Conservation (phyloP, 2,113 vertebrate genomes). For the Ochotona princeps region DNA sequence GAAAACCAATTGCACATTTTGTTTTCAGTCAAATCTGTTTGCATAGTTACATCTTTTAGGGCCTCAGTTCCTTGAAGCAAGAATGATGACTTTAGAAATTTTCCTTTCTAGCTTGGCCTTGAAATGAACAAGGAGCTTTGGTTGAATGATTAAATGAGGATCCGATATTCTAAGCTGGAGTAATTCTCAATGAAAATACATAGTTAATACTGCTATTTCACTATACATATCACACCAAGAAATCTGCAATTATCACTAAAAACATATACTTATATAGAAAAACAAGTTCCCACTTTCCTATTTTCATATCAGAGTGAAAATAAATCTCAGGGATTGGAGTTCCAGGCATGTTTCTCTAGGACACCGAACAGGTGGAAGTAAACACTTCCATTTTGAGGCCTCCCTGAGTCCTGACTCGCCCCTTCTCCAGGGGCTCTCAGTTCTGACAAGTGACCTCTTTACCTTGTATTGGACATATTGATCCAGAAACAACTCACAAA, state of each 20-base stretch:
- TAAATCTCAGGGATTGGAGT: not conserved
- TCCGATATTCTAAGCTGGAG: not conserved
- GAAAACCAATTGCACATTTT: not conserved
- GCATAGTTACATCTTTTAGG: not conserved
- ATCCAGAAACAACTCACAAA: constrained; percentile 84
- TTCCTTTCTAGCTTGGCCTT: not conserved
- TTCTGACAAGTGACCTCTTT: constrained; percentile 83
- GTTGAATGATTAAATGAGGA: not conserved
- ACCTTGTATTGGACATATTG: constrained; percentile 85
- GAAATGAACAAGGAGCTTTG: not conserved
- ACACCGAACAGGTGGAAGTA: not conserved
- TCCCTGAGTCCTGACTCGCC: constrained; percentile 54
- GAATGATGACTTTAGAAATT: not conserved
- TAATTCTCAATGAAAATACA: not conserved
- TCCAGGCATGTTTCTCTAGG: constrained; percentile 14
- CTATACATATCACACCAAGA: not conserved
- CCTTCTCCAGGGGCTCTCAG: constrained; percentile 81
- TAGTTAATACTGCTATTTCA: not conserved
- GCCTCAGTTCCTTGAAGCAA: not conserved
- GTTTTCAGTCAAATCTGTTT: not conserved
- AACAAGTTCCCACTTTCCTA: not conserved
- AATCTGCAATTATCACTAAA: not conserved
- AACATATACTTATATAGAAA: not conserved
- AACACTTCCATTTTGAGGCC: constrained; percentile 60
- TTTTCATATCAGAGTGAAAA: constrained; percentile 10